Base-by-base conservation (phyloP, 92 coral and sea anemone species). In the Porites lobata region DNA sequence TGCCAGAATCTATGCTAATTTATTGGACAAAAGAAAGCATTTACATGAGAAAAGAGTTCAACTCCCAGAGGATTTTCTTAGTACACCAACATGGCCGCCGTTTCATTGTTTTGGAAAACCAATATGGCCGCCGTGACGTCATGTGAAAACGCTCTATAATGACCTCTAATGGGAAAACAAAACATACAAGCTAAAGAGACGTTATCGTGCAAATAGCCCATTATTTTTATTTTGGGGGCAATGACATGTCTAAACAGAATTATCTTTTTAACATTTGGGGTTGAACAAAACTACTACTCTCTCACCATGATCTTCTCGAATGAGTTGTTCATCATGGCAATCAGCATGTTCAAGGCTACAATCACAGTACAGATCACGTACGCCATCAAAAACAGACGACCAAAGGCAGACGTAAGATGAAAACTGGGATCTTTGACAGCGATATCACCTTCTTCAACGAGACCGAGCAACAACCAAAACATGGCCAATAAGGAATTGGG, bases 281-380 rank as follows among this genome's bases (percentile, higher is more conserved):
- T 9, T 56, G 61, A n/a, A 15, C 54, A 78, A 66, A 67, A 8
- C 15, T 0, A 32, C 10, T 6, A 9, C 21, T 8, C 93, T 38
- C 92, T 79, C 70, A 90, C 93, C 69, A 84, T 78, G 50, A 85
- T 90, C 5, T 72, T 64, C 2, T 90, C 86, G 54, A 63, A 90
- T 0, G 93, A 85, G 65, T 71, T 77, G 38, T 58, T 78, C 93
- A 90, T 90, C 93, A 90, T 90, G 6, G 93, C 93, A 50, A 90
- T 79, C 51, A 90, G 82, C 93, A 90, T 90, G 81, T 90, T 90
- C 9, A 90, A 73, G n/a, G 86, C 90, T 32, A 90, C 93, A 65
- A 90, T 85, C 50, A 90, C 81, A 9, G 81, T 88, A 73, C 93
- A 85, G 50, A 90, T 56, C 51, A 84, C 82, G 59, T 85, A 85